A percentile compares a stretch with the other conserved stretches of the same genome.
Evolutionary conservation across 2,113 vertebrate species (phyloP).

Genomic region (Oreochromis tanganicae): DNA sequence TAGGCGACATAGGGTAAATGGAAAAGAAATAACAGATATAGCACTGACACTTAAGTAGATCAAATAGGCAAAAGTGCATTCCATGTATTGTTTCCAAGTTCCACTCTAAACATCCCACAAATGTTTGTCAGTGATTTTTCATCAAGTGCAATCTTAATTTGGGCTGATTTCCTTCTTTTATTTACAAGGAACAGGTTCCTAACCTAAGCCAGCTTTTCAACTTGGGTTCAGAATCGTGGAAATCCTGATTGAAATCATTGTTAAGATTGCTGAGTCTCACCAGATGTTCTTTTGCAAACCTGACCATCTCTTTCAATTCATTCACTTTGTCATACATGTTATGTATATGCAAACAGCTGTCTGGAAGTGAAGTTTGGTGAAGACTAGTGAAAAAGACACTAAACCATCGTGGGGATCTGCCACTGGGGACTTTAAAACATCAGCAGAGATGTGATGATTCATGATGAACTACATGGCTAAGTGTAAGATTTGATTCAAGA

Average conservation of each 20-base stretch:
- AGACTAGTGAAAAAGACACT: neutral
- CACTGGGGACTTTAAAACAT: neutral
- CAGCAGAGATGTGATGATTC: neutral
- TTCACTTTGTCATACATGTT: neutral
- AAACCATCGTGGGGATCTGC: neutral
- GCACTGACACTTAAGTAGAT: neutral
- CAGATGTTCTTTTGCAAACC: neutral
- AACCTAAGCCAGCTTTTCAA: neutral
- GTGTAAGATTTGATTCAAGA: neutral
- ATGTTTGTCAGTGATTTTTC: neutral
- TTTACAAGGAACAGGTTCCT: neutral
- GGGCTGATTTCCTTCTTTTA: neutral
- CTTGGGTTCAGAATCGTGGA: neutral
- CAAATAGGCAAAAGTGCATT: neutral
- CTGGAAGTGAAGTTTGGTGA: neutral
- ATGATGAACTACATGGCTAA: neutral
- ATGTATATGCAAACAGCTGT: rapidly evolving
- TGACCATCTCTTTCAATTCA: neutral
- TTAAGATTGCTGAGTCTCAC: neutral
- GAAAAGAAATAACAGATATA: neutral
- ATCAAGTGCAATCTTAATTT: neutral
- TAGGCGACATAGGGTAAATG: neutral
- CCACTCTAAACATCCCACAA: neutral
- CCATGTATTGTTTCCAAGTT: neutral
- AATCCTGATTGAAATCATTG: neutral